Base-by-base conservation (phyloP, 2,113 vertebrate genomes). In the Eptatretus burgeri region DNA sequence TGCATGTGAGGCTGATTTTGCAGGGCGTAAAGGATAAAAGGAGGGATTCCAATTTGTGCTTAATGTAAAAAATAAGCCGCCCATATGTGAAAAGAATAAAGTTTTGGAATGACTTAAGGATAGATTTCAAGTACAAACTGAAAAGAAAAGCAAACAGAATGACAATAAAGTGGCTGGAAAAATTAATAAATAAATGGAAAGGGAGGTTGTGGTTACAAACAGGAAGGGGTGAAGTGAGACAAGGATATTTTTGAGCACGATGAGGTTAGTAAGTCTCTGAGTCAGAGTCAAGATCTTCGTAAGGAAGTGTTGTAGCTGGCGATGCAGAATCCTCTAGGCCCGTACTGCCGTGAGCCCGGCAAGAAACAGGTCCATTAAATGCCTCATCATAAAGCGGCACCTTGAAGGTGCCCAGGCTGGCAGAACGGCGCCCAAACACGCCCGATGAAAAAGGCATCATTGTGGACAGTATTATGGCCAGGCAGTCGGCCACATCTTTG, bases 401-500 rank as follows among this genome's bases (percentile, higher is more conserved):
- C 20, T 60, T 60, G n/a, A 60, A 20, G n/a, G 56, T n/a, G 56
- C 56, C 12, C 56, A 60, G 56, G 56, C 56, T 60, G n/a, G 16
- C 56, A n/a, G 56, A 60, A 12, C 56, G 56, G 56, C 56, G 56
- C n/a, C 56, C n/a, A n/a, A 60, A 20, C n/a, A 20, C 56, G 56
- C 56, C 12, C 10, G 19, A 20, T n/a, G n/a, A n/a, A n/a, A 60
- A 20, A 80, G 83, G 83, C 82, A 85, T 93, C 89, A 94, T 96
- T 76, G 84, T 94, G 79, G 89, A 91, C 64, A 96, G 85, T 77
- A 96, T 96, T 70, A 94, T 78, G 72, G 89, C 83, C 77, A 96
- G 79, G 71, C 89, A 96, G 74, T 93, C 83, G 1, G 89, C 89
- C 62, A 94, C 87, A 13, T 93, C 86, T 76, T 93, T 93, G 78